phyloP scores from a whole-genome alignment of 2,888 invertebrate genomes.

The Achlya flavicornis region DNA sequence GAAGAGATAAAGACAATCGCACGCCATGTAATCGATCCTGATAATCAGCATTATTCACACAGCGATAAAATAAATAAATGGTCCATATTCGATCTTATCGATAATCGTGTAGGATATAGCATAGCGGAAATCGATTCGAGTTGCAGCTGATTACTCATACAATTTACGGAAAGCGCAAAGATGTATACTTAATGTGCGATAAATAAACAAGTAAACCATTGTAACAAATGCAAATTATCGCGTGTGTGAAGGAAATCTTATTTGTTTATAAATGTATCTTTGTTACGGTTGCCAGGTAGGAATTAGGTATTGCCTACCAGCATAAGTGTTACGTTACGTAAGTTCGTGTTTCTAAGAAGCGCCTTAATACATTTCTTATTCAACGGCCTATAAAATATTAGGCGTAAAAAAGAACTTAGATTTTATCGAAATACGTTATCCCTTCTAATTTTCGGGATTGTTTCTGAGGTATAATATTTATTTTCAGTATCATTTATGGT shows the following conservation, averaged over 20 bases:
- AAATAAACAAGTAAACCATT: not conserved
- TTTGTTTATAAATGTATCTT: conserved; percentile 4
- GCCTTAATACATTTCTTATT: conserved; percentile 37
- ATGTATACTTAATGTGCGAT: not conserved
- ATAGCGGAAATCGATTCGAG: not conserved
- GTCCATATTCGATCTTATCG: not conserved
- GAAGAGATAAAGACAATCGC: not conserved
- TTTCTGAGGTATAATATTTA: not conserved
- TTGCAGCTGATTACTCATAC: not conserved
- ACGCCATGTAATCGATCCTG: conserved; percentile 2
- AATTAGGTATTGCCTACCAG: conserved; percentile 23
- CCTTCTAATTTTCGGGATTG: not conserved
- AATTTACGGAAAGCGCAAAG: conserved; percentile 1
- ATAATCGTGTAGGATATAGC: not conserved
- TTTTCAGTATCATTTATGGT: no score
- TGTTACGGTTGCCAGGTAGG: not conserved
- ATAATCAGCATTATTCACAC: not conserved
- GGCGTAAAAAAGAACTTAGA: not conserved
- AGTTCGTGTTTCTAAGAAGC: conserved; percentile 25
- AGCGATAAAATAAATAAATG: no score
- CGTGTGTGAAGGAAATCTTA: not conserved
- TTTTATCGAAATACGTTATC: not conserved
- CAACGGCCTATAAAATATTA: conserved; percentile 42
- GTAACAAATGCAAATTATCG: not conserved
- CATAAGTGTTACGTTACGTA: conserved; percentile 25